Base-by-base conservation (phyloP, 2,888 invertebrate species). In the Amiota mariae region DNA sequence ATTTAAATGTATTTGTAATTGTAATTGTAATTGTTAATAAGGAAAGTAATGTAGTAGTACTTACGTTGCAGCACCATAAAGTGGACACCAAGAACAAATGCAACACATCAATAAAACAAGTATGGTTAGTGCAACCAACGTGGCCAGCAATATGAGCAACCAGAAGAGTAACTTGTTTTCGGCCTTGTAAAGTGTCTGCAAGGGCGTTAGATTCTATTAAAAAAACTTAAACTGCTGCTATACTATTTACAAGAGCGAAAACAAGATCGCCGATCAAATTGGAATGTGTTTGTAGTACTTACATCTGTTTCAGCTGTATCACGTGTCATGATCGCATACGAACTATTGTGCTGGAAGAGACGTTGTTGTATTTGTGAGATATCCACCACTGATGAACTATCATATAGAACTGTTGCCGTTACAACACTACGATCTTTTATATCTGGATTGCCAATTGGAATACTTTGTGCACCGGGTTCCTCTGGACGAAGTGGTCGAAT, bases 41-140 rank as follows among this genome's bases (percentile, higher is more conserved):
- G 0, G 6, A 36, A 36, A 36, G 8, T 2, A 3, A 24, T 1
- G 3, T 1, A 36, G 8, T 36, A 6, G 77, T 61, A 82, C 87
- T 88, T 91, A 93, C 93, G 94, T 93, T 71, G 94, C 93, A 71
- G 94, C 94, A 90, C 93, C 94, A 83, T 95, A 96, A 71, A 95
- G 92, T n/a, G 96, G 96, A 86, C 96, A 96, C 84, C 94, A 94
- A 81, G 95, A 94, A 87, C 96, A 96, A 78, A 96, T 94, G 86
- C 96, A 96, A 89, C 96, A 97, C 75, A 95, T 91, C 77, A 96
- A 92, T 68, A 96, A 91, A 71, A 94, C 91, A 74, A 95, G 89
- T 78, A 95, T 92, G 12, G 94, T 92, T 47, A 95, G 84, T 0
- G 96, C 92, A 79, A 96, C 92, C 76, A 96, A 89, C 47, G 96